These are phyloP conservation scores for Coleophora flavipennella DNA, from an alignment of 2,888 invertebrate genomes.

Conservation along the genomic window DNA sequence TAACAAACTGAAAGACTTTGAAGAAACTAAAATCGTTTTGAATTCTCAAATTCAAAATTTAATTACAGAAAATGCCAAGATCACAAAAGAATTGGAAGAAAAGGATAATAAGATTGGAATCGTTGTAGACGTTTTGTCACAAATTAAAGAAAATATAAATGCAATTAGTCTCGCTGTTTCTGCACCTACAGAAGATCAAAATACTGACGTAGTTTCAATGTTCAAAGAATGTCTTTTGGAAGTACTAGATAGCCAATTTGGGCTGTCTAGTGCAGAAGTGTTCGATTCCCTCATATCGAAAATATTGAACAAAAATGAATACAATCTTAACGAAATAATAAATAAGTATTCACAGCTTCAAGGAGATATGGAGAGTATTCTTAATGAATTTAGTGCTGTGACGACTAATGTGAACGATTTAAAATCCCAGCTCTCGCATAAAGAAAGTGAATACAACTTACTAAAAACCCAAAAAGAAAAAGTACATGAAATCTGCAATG, in stretches of 20 bases:
- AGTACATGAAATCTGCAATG: conserved; percentile 46
- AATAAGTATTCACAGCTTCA: conserved; percentile 29
- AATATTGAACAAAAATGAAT: conserved; percentile 29
- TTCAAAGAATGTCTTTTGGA: conserved; percentile 40
- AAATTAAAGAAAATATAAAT: conserved; percentile 31
- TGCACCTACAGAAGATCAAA: conserved; percentile 16
- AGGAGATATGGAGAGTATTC: conserved; percentile 26
- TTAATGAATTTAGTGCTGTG: conserved; percentile 31
- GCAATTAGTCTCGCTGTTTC: conserved; percentile 21
- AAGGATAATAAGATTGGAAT: conserved; percentile 27
- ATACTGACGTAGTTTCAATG: conserved; percentile 18
- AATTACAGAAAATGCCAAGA: conserved; percentile 22
- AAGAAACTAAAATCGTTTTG: conserved; percentile 33
- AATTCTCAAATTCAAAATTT: conserved; percentile 27
- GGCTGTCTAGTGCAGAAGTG: conserved; percentile 24
- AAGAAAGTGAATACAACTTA: conserved; percentile 42
- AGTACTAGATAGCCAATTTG: conserved; percentile 39
- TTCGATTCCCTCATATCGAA: conserved; percentile 35
- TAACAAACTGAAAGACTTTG: conserved; percentile 45
- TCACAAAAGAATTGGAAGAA: conserved; percentile 30
- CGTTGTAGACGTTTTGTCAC: conserved; percentile 24
- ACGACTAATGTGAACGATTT: conserved; percentile 30
- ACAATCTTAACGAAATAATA: conserved; percentile 24
- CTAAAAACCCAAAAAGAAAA: conserved; percentile 42
- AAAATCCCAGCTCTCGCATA: conserved; percentile 34